phyloP scores from a whole-genome alignment of 2,113 vertebrate species.

The Erythrolamprus reginae region DNA sequence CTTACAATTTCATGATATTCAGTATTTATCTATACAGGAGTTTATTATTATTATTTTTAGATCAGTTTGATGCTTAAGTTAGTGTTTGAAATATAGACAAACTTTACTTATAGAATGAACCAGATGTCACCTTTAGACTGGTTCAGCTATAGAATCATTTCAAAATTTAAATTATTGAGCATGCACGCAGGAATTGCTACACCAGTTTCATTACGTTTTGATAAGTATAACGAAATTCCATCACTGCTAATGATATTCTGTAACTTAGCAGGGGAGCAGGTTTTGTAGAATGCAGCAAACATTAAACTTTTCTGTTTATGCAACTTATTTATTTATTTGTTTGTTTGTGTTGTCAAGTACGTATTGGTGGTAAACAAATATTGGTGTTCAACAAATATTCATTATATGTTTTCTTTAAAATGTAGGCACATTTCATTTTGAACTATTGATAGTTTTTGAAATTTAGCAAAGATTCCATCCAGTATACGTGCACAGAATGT shows the following conservation, averaged over 20 bases:
- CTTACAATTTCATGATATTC: background rate
- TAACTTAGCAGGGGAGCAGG: background rate
- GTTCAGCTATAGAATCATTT: conserved; percentile 1
- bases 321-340: no score
- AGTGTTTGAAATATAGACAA: background rate
- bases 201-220: background rate
- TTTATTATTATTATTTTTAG: background rate
- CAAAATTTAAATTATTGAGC: conserved; percentile 9
- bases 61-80: background rate
- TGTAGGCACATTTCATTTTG: background rate
- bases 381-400: background rate
- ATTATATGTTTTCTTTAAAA: background rate
- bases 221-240: background rate
- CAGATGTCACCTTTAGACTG: conserved; percentile 1
- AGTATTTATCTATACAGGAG: background rate
- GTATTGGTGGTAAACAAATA: no score
- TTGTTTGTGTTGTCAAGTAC: no score
- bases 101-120: background rate
- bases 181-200: background rate
- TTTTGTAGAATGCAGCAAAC: background rate
- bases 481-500: background rate
- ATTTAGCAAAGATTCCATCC: background rate
- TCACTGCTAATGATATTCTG: conserved; percentile 2
- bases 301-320: background rate
- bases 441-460: background rate